Conservation (phyloP, 2,888 invertebrate genomes). For the Formica aserva region DNA sequence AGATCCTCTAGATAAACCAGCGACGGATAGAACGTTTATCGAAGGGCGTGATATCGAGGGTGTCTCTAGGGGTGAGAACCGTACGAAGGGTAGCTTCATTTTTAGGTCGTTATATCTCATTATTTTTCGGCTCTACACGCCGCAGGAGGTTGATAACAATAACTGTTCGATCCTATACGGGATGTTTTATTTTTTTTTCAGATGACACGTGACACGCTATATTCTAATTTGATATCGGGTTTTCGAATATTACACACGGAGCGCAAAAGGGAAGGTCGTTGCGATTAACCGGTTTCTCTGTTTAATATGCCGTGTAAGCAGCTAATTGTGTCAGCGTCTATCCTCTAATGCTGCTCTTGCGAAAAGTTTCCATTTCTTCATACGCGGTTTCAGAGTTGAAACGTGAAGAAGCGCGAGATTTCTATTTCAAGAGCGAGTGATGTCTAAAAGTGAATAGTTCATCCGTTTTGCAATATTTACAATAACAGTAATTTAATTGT, state of each 20-base stretch:
- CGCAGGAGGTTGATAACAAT: conserved; percentile 15
- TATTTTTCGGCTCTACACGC: conserved; percentile 59
- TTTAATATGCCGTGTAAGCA: conserved; percentile 70
- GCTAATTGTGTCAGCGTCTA: conserved; percentile 69
- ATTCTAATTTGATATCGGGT: conserved; percentile 20
- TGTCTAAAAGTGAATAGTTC: background rate
- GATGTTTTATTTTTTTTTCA: conserved; percentile 30
- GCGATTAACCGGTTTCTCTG: conserved; percentile 79
- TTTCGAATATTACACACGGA: background rate
- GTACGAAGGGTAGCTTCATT: conserved; percentile 74
- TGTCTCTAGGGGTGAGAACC: conserved; percentile 43
- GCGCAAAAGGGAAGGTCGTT: conserved; percentile 65
- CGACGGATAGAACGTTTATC: conserved; percentile 30
- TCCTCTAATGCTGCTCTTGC: conserved; percentile 70
- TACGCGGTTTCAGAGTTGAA: conserved; percentile 17
- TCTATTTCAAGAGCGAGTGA: conserved; percentile 12
- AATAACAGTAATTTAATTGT: background rate
- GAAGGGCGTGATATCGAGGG: conserved; percentile 62
- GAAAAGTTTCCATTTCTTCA: conserved; percentile 56
- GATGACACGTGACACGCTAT: conserved; percentile 13
- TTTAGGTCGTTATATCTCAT: conserved; percentile 80
- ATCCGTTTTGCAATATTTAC: background rate
- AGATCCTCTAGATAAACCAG: conserved; percentile 54
- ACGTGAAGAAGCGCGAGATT: conserved; percentile 20
- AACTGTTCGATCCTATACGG: conserved; percentile 6